phyloP scores from a whole-genome alignment of 2,113 vertebrate genomes.

The Percina caprodes region DNA sequence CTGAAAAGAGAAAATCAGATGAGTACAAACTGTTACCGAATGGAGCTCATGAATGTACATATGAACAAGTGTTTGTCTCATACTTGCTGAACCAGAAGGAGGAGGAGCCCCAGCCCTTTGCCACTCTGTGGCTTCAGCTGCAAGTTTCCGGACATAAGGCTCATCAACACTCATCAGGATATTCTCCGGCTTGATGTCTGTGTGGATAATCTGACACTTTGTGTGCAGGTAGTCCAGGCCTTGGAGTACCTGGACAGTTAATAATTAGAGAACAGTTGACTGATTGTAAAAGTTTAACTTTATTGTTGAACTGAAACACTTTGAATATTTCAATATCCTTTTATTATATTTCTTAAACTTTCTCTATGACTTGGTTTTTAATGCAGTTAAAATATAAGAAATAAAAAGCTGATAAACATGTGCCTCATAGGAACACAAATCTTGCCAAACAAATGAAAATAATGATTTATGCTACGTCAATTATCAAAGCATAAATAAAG shows the following conservation, averaged over 20 bases:
- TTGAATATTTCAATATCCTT: background rate
- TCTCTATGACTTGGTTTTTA: background rate
- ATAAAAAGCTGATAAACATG: background rate
- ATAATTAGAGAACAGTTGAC: background rate
- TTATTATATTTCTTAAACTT: background rate
- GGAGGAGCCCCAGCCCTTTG: slow-evolving; percentile 96
- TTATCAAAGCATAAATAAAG: background rate
- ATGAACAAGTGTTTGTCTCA: background rate
- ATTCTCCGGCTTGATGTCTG: slow-evolving; percentile 98
- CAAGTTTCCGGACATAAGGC: slow-evolving; percentile 92
- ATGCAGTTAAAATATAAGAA: background rate
- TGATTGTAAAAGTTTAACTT: background rate
- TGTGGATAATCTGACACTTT: slow-evolving; percentile 98
- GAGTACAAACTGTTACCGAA: slow-evolving; percentile 26
- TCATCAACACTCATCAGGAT: slow-evolving; percentile 95
- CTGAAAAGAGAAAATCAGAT: slow-evolving; percentile 81
- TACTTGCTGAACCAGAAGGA: slow-evolving; percentile 96
- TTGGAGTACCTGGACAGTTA: slow-evolving; percentile 89
- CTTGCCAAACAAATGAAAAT: background rate
- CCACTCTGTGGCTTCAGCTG: slow-evolving; percentile 98
- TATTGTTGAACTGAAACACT: background rate
- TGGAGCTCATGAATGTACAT: slow-evolving; percentile 7
- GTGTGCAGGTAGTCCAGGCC: slow-evolving; percentile 97
- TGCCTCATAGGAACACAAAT: background rate
- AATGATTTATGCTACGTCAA: no score